phyloP scores from a whole-genome alignment of 2,797 vertebrate species.

The Pipistrellus kuhlii region DNA sequence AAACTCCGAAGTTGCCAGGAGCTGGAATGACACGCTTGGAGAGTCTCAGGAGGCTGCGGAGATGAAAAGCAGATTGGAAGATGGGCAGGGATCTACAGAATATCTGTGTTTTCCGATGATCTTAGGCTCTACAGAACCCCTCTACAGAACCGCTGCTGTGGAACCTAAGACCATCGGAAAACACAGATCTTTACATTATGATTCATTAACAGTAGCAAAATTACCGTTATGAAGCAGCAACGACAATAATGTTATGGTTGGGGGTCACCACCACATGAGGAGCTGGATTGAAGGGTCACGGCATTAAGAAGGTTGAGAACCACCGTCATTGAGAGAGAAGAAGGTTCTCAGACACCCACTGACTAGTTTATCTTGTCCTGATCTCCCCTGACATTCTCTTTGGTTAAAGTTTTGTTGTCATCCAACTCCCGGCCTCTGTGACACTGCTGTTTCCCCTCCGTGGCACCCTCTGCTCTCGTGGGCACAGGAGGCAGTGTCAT shows the following conservation, averaged over 20 bases:
- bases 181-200: too few relatives aligned
- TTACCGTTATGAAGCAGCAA: too few relatives aligned
- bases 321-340: background rate
- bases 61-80: background rate
- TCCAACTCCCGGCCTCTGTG: background rate
- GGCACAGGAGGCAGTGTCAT: constrained; percentile 78
- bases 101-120: too few relatives aligned
- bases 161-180: too few relatives aligned
- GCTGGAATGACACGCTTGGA: background rate
- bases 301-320: too few relatives aligned
- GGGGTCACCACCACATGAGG: too few relatives aligned
- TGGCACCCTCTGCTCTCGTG: constrained; percentile 53
- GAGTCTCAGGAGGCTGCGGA: background rate
- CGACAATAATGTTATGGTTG: too few relatives aligned
- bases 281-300: too few relatives aligned
- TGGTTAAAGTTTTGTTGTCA: background rate
- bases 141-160: too few relatives aligned
- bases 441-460: rapidly evolving
- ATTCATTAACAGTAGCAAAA: too few relatives aligned
- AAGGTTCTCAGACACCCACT: background rate
- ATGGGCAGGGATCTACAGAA: background rate
- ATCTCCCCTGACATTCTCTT: background rate
- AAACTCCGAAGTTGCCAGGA: background rate
- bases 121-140: too few relatives aligned
- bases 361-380: background rate